Evolutionary conservation across 2,888 invertebrate genomes (phyloP).

Genomic region (Lochmaea crataegi): DNA sequence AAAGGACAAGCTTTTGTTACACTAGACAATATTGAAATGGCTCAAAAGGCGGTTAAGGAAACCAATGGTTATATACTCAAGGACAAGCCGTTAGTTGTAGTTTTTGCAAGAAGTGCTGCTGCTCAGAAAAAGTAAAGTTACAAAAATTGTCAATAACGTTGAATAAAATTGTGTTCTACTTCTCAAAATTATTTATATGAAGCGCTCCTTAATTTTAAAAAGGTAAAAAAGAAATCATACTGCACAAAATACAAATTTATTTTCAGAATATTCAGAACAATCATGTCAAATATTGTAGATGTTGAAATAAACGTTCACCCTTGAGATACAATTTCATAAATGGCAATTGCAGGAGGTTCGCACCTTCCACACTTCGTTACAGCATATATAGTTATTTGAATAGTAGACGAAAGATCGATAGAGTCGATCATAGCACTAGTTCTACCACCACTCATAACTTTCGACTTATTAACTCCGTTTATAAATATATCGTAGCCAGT

Average conservation of each 20-base stretch:
- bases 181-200: too few relatives aligned
- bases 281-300: slow-evolving; percentile 39
- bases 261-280: slow-evolving; percentile 37
- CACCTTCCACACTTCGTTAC: slow-evolving; percentile 52
- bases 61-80: slow-evolving; percentile 90
- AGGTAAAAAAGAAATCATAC: not conserved
- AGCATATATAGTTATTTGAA: slow-evolving; percentile 55
- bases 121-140: slow-evolving; percentile 49
- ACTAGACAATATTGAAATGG: slow-evolving; percentile 76
- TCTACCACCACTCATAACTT: slow-evolving; percentile 54
- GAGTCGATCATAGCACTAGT: slow-evolving; percentile 55
- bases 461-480: slow-evolving; percentile 53
- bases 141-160: too few relatives aligned
- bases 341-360: slow-evolving; percentile 56
- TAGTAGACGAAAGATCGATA: slow-evolving; percentile 50
- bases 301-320: slow-evolving; percentile 13
- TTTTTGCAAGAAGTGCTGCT: slow-evolving; percentile 75
- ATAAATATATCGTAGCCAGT: slow-evolving; percentile 56
- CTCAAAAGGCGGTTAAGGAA: slow-evolving; percentile 81
- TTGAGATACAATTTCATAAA: slow-evolving; percentile 52
- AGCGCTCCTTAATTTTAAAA: not conserved
- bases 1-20: slow-evolving; percentile 96
- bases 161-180: too few relatives aligned
- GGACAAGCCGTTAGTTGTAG: slow-evolving; percentile 91
- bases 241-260: slow-evolving; percentile 23